Evolutionary conservation across 2,113 vertebrate genomes (phyloP).

Genomic region (Enhydra lutris): DNA sequence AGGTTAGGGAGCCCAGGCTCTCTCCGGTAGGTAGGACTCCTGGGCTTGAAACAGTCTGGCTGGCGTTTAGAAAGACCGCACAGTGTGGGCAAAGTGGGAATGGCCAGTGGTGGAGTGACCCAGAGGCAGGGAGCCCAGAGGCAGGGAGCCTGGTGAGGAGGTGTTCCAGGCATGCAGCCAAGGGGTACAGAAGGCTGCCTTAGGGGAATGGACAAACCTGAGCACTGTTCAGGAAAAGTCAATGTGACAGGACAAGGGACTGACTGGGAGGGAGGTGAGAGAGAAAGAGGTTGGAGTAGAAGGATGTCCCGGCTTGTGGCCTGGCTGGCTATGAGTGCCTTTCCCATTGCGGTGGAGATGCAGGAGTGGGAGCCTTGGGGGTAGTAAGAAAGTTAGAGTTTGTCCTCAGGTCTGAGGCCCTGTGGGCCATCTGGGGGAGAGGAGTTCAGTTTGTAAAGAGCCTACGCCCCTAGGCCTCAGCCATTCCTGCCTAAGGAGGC

Average conservation of each 20-base stretch:
- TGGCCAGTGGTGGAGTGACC: background rate
- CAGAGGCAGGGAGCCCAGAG: too few species aligned
- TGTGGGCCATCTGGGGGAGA: background rate
- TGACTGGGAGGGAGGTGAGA: background rate
- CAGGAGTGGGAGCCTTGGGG: too few species aligned
- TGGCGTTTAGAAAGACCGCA: background rate
- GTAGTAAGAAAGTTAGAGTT: background rate
- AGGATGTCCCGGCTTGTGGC: too few species aligned
- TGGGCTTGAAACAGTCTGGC: too few species aligned
- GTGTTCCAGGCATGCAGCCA: background rate
- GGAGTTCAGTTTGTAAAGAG: background rate
- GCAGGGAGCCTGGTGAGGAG: too few species aligned
- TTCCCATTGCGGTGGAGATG: background rate
- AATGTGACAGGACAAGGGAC: background rate
- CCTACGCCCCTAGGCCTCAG: background rate
- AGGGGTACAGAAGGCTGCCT: background rate
- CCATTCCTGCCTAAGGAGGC: background rate
- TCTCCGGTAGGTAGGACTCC: background rate
- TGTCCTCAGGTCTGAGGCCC: background rate
- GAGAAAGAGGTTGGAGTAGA: background rate
- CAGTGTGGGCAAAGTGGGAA: background rate
- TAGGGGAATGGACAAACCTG: background rate
- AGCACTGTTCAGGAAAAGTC: background rate
- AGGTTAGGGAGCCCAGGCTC: background rate
- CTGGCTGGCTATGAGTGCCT: background rate